Conservation (phyloP, 1,140 invertebrate genomes). For the Glossosoma conforme region DNA sequence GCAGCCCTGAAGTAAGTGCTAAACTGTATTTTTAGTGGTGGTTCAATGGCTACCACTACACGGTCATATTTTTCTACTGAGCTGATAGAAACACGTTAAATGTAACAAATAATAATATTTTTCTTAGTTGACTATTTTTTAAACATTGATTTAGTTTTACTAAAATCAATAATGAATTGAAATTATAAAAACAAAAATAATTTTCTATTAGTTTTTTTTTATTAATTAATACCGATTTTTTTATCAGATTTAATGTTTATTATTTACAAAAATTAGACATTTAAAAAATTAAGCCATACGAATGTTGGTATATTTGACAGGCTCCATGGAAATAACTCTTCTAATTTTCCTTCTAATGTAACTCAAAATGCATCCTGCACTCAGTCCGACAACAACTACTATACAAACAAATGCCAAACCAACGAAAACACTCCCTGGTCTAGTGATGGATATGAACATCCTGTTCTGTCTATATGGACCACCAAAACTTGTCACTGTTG, state of each 20-base stretch:
- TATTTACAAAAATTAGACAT: too few species aligned
- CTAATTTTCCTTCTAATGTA: conserved; percentile 14
- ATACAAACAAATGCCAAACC: conserved; percentile 13
- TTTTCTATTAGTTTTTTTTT: too few species aligned
- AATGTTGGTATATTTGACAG: conserved; percentile 20
- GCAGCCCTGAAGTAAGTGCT: conserved; percentile 50
- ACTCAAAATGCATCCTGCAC: conserved; percentile 10
- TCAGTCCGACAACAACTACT: conserved; percentile 16
- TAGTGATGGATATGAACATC: not conserved
- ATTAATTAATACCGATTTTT: too few species aligned
- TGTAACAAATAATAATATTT: too few species aligned
- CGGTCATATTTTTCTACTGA: not conserved
- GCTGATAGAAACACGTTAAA: too few species aligned
- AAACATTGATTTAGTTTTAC: too few species aligned
- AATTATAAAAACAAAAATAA: too few species aligned
- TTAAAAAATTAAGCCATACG: too few species aligned
- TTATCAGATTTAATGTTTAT: too few species aligned
- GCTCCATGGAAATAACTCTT: not conserved
- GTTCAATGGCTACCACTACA: not conserved
- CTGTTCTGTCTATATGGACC: conserved; percentile 1
- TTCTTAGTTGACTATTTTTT: too few species aligned
- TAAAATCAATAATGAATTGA: too few species aligned
- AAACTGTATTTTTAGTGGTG: not conserved
- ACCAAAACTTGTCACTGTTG: not conserved
- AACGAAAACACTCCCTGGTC: conserved; percentile 8